Evolutionary conservation across 2,797 vertebrate species (phyloP).

Genomic region (Pagetopsis macropterus): DNA sequence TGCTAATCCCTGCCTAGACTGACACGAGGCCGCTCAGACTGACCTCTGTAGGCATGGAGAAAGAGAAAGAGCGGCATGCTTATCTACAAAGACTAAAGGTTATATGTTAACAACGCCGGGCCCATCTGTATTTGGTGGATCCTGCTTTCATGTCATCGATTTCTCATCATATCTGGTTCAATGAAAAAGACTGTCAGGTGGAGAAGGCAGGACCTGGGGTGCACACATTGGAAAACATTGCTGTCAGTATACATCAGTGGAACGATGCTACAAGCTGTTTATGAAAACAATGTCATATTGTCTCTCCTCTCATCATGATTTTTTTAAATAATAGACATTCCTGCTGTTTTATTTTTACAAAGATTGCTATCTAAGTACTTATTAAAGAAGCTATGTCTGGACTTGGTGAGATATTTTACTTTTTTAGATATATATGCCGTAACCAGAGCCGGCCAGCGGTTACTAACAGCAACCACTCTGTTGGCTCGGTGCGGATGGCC

Average conservation of each 20-base stretch:
- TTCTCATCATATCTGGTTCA: background rate
- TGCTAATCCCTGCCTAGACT: slow-evolving; percentile 32
- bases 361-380: slow-evolving; percentile 33
- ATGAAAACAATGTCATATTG: background rate
- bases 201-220: background rate
- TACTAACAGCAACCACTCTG: slow-evolving; percentile 44
- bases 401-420: slow-evolving; percentile 38
- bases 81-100: slow-evolving; percentile 28
- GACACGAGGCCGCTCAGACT: slow-evolving; percentile 13
- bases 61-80: slow-evolving; percentile 3
- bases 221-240: background rate
- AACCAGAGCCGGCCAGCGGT: slow-evolving; percentile 51
- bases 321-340: slow-evolving; percentile 34
- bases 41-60: slow-evolving; percentile 13
- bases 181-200: background rate
- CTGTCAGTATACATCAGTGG: slow-evolving; percentile 5
- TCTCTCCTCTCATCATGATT: slow-evolving; percentile 11
- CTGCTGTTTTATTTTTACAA: slow-evolving; percentile 23
- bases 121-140: background rate
- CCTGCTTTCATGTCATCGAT: background rate
- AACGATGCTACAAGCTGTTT: background rate
- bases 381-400: slow-evolving; percentile 44
- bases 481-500: slow-evolving; percentile 42
- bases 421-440: slow-evolving; percentile 48
- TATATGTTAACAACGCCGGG: background rate